Base-by-base conservation (phyloP, 2,888 invertebrate species). In the Cheilosia soror region DNA sequence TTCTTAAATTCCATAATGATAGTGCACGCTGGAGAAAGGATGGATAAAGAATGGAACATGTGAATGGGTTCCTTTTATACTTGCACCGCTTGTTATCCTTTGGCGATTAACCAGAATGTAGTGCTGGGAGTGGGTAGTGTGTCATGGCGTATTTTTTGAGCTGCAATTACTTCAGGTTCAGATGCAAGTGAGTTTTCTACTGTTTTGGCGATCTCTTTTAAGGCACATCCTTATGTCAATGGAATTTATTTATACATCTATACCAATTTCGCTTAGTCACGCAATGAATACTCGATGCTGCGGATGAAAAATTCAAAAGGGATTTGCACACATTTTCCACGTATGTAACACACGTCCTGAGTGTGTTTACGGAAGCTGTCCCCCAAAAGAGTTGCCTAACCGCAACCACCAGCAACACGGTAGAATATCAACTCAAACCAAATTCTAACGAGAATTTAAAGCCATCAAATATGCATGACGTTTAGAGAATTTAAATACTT, bases 401-500 rank as follows among this genome's bases (percentile, higher is more conserved):
- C 37, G n/a, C 29, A 75, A 33, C 15, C 53, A 33, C n/a, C 25
- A 20, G 11, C 62, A 13, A 7, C 25, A 47, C 11, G 13, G 51
- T 11, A 15, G 42, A 25, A 57, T 37, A 57, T 29, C 7, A 55
- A 69, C 62, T 55, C 15, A 40, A 57, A 58, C 29, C 47, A 27
- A 20, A 75, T 31, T 49, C 57, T 58, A 33, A 63, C 63, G 20
- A 71, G 66, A 29, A 72, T 33, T 73, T 77, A 57, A 78, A 51
- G 44, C 27, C 72, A 78, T 83, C 57, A 83, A 78, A 57, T 83
- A 79, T 84, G 69, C 58, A 79, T 65, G 69, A 65, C 65, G 62
- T 44, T 79, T 79, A 58, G 44, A 65, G 75, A 73, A 79, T 75
- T 79, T 79, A 84, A 84, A 79, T 75, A 40, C 79, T 79, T 73